These are phyloP conservation scores for Danaus melanippus DNA, from an alignment of 1,140 invertebrate genomes.

Conservation along the genomic window DNA sequence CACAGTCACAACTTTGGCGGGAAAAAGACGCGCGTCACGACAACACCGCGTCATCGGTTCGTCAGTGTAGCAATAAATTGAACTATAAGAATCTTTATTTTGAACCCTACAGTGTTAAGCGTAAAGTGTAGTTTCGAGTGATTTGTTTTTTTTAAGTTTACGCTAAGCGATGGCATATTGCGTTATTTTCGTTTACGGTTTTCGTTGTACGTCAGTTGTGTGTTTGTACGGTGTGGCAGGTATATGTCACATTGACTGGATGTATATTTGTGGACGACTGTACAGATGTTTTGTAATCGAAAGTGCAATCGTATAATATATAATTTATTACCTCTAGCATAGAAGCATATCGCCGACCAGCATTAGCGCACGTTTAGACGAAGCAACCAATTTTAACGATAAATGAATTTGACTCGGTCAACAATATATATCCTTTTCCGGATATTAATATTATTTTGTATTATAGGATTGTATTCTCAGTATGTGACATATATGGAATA, in stretches of 20 bases:
- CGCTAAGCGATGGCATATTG: constrained; percentile 23
- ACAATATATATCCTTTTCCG: no score
- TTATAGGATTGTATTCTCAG: neutral
- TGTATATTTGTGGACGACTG: constrained; percentile 12
- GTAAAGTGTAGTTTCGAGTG: constrained; percentile 48
- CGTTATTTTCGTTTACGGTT: constrained; percentile 25
- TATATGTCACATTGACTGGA: neutral
- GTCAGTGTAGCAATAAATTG: constrained; percentile 34
- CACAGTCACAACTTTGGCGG: no score
- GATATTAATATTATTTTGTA: no score
- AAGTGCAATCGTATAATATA: constrained; percentile 19
- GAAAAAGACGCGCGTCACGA: constrained; percentile 6
- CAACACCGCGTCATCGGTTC: constrained; percentile 2
- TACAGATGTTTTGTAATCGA: constrained; percentile 13
- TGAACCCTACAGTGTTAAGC: constrained; percentile 42
- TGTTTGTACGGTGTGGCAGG: constrained; percentile 19
- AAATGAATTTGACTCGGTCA: no score
- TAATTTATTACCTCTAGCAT: constrained; percentile 14
- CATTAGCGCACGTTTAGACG: no score
- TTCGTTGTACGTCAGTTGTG: constrained; percentile 16
- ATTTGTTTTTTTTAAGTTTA: constrained; percentile 29
- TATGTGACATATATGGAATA: constrained; percentile 3
- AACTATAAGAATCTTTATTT: constrained; percentile 26
- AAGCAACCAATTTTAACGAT: no score
- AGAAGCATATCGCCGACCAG: no score